Base-by-base conservation (phyloP, 2,888 invertebrate species). In the Catocala nupta region DNA sequence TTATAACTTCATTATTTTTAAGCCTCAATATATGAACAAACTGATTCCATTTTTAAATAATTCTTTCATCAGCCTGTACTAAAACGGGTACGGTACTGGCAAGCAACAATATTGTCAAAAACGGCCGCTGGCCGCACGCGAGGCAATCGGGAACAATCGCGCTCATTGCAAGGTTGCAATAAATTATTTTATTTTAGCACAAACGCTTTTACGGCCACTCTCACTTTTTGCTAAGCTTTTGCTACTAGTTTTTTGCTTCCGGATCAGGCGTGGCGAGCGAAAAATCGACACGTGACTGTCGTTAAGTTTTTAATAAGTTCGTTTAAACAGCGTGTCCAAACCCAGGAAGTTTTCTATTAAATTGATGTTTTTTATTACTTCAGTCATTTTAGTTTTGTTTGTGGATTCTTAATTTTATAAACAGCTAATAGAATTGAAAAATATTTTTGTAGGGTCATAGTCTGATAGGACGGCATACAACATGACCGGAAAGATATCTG, bases 151-250 rank as follows among this genome's bases (percentile, higher is more conserved):
- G 33, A 52, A 62, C 58, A 63, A 63, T 63, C 50, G 44, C 39
- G 11, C 55, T 89, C 88, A 89, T 16, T 58, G 50, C 57, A 44
- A 57, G 9, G 80, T 75, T 73, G 80, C 81, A 85, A 90, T 91
- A 92, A 91, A 90, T 90, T 89, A 89, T 83, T 82, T 81, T 80
- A 86, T 83, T 88, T 84, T 81, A 75, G 75, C 78, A 83, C 80
- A 85, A 86, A 81, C 80, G 81, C 79, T 82, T 86, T 85, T 85
- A 83, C 70, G 79, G 79, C 78, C 84, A 89, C 90, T 90, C 83
- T 89, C 82, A 73, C 85, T 92, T 91, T 91, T 90, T 90, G 88
- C 89, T 80, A 81, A 72, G 84, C 91, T 90, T 90, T 90, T 90
- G 89, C 89, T 81, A 81, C 86, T 70, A 68, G 81, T 88, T 90